Conservation (phyloP, 2,797 vertebrate genomes). For the Syngnathus acus region DNA sequence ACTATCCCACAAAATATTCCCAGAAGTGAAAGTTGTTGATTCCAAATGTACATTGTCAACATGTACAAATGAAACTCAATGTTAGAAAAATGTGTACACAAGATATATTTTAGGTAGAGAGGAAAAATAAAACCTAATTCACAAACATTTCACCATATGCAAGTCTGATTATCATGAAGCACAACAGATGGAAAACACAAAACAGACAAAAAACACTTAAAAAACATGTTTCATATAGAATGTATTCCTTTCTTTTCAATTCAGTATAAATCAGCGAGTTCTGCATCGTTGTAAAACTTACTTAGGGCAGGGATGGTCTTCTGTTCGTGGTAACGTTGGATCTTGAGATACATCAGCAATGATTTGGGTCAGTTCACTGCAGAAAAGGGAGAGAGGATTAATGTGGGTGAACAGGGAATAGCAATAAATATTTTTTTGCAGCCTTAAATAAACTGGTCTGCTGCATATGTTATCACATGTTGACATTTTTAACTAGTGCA, state of each 20-base stretch:
- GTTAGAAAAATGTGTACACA: not conserved
- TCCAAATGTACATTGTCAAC: not conserved
- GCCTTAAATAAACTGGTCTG: too few species aligned
- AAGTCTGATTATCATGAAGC: not conserved
- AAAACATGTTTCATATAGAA: too few species aligned
- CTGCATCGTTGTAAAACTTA: constrained; percentile 44
- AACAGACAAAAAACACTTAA: too few species aligned
- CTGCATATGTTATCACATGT: too few species aligned
- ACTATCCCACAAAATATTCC: not conserved
- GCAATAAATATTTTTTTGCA: not conserved
- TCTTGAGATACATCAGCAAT: constrained; percentile 93
- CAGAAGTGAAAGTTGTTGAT: not conserved
- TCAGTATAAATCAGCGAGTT: not conserved
- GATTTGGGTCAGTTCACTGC: constrained; percentile 89
- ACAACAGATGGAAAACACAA: not conserved
- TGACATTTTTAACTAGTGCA: too few species aligned
- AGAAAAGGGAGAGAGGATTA: constrained; percentile 8
- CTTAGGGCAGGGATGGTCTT: constrained; percentile 93
- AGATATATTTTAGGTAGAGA: not conserved
- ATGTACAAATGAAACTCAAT: not conserved
- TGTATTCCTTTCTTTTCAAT: not conserved
- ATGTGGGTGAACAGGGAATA: not conserved
- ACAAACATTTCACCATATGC: not conserved
- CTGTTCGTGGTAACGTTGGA: constrained; percentile 86
- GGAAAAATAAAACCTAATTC: not conserved